A percentile compares a stretch with the other conserved stretches of the same genome.
Conservation (phyloP, 2,797 vertebrate genomes). For the Chelidonichthys spinosus region DNA sequence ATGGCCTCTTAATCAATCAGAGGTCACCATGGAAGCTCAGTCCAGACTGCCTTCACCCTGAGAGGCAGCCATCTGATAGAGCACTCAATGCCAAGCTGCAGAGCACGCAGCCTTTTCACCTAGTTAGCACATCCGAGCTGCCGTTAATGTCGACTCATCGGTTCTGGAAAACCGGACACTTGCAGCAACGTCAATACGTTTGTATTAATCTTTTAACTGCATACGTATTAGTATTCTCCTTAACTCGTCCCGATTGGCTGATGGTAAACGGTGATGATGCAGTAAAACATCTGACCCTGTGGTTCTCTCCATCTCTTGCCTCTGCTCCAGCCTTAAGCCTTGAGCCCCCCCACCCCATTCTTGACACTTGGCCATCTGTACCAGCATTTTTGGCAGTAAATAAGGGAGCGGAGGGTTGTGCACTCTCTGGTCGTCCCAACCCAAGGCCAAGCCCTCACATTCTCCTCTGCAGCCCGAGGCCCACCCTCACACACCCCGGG, state of each 20-base stretch:
- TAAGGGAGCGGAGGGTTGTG: slow-evolving; percentile 58
- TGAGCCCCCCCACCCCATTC: slow-evolving; percentile 43
- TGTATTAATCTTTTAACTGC: slow-evolving; percentile 11
- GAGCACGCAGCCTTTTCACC: slow-evolving; percentile 45
- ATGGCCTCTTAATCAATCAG: slow-evolving; percentile 84
- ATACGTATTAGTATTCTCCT: background rate
- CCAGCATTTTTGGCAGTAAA: slow-evolving; percentile 77
- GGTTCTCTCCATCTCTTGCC: slow-evolving; percentile 21
- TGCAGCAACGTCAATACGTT: slow-evolving; percentile 3
- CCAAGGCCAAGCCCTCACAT: slow-evolving; percentile 68
- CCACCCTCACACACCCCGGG: slow-evolving; percentile 61
- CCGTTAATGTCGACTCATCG: slow-evolving; percentile 33
- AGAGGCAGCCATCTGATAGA: slow-evolving; percentile 77
- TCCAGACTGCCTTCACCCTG: slow-evolving; percentile 67
- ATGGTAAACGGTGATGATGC: slow-evolving; percentile 6
- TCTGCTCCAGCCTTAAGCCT: slow-evolving; percentile 40
- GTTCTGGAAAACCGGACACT: slow-evolving; percentile 10
- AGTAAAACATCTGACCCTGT: slow-evolving; percentile 29
- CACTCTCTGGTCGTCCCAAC: slow-evolving; percentile 52
- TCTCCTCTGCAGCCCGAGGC: slow-evolving; percentile 58
- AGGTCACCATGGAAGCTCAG: slow-evolving; percentile 70
- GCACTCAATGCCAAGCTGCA: slow-evolving; percentile 63
- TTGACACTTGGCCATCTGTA: slow-evolving; percentile 80
- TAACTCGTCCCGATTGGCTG: slow-evolving; percentile 9
- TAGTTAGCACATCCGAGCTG: slow-evolving; percentile 31